phyloP scores from a whole-genome alignment of 1,140 invertebrate species.

The Macrocentrus cingulum region DNA sequence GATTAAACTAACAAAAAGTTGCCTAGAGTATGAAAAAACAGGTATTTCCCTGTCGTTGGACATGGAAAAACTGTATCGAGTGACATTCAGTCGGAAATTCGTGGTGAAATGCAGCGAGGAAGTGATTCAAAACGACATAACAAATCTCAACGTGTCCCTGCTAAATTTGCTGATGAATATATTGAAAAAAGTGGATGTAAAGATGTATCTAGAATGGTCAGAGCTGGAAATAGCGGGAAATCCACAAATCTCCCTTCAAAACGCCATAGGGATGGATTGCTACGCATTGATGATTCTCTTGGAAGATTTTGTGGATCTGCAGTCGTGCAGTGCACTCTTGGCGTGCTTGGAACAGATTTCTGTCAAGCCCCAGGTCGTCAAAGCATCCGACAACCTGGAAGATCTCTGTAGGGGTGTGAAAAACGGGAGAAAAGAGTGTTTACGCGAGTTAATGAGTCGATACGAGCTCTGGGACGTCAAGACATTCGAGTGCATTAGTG shows the following conservation, averaged over 20 bases:
- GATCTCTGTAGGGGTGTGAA: constrained; percentile 34
- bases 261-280: constrained; percentile 43
- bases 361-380: constrained; percentile 30
- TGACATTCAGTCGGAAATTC: constrained; percentile 42
- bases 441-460: constrained; percentile 38
- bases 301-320: constrained; percentile 28
- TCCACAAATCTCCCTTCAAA: constrained; percentile 40
- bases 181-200: constrained; percentile 43
- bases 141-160: constrained; percentile 34
- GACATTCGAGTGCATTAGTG: constrained; percentile 32
- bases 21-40: constrained; percentile 27
- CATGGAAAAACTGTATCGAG: constrained; percentile 39
- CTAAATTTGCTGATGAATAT: constrained; percentile 37
- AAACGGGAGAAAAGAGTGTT: constrained; percentile 31
- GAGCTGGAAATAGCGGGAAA: constrained; percentile 44
- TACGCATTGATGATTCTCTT: constrained; percentile 40
- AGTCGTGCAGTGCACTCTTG: constrained; percentile 33
- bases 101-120: constrained; percentile 25
- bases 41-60: neutral
- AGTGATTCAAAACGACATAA: constrained; percentile 22
- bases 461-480: constrained; percentile 43
- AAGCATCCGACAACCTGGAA: constrained; percentile 23
- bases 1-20: constrained; percentile 33
- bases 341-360: constrained; percentile 41
- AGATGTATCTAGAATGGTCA: constrained; percentile 47